These are phyloP conservation scores for Sinocyclocheilus anophthalmus DNA, from an alignment of 2,113 vertebrate genomes.

Conservation along the genomic window DNA sequence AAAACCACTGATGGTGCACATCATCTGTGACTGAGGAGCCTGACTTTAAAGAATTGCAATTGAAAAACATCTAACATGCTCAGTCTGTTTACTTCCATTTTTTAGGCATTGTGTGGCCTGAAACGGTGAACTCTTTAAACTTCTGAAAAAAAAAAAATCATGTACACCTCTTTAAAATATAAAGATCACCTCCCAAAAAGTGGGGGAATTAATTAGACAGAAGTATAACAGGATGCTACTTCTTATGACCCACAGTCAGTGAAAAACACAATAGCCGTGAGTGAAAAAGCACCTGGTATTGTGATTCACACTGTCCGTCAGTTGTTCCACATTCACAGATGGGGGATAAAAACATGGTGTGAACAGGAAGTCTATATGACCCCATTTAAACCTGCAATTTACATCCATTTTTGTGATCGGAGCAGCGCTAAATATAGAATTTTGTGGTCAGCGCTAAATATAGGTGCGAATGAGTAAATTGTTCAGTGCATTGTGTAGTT, in stretches of 20 bases:
- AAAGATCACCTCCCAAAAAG: neutral
- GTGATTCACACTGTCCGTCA: constrained; percentile 34
- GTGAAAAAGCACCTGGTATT: constrained; percentile 38
- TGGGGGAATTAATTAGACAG: neutral
- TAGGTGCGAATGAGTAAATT: neutral
- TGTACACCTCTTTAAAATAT: neutral
- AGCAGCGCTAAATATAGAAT: neutral
- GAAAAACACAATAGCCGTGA: constrained; percentile 19
- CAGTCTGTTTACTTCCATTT: neutral
- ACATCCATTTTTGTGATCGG: neutral
- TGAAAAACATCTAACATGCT: neutral
- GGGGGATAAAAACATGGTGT: neutral
- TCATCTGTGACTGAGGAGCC: neutral
- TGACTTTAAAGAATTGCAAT: neutral
- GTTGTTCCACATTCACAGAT: constrained; percentile 5
- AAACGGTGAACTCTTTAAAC: neutral
- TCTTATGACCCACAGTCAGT: neutral
- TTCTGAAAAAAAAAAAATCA: neutral
- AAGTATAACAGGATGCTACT: constrained; percentile 6
- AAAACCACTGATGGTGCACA: constrained; percentile 65
- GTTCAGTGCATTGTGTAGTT: no score
- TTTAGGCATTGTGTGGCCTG: neutral
- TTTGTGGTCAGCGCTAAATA: neutral
- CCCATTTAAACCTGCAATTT: neutral
- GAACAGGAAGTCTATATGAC: constrained; percentile 15